Conservation (phyloP, 2,797 vertebrate species). For the Hippocampus kuda region DNA sequence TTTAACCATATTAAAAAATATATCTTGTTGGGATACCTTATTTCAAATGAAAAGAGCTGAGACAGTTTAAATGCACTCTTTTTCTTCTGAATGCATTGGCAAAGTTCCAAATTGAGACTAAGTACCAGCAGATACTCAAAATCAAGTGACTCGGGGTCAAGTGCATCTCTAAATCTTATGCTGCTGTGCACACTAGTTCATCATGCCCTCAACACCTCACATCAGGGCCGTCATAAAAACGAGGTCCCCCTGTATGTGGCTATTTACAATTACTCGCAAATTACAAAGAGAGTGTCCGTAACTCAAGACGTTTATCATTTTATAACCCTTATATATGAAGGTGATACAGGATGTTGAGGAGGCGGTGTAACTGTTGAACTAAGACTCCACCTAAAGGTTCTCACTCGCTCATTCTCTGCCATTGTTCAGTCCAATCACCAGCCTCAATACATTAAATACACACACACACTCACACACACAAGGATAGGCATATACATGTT, state of each 20-base stretch:
- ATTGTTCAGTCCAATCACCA: conserved; percentile 30
- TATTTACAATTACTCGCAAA: not conserved
- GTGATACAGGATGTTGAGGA: not conserved
- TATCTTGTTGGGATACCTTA: too few relatives aligned
- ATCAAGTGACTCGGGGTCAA: not conserved
- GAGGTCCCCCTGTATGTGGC: not conserved
- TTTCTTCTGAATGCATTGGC: not conserved
- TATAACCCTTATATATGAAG: not conserved
- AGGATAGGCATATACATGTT: too few relatives aligned
- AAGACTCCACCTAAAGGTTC: conserved; percentile 40
- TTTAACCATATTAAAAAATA: too few relatives aligned
- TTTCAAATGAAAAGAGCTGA: too few relatives aligned
- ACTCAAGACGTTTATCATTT: not conserved
- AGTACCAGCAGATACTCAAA: not conserved
- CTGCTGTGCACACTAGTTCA: not conserved
- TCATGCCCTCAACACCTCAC: not conserved
- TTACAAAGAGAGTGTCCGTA: not conserved
- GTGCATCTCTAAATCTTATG: not conserved
- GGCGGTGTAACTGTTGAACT: conserved; percentile 28
- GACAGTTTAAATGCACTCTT: too few relatives aligned
- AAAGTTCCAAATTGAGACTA: not conserved
- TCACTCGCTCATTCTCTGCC: conserved; percentile 7
- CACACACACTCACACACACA: conserved; percentile 15
- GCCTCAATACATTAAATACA: conserved; percentile 39
- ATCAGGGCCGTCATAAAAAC: not conserved